Conservation (phyloP, 2,113 vertebrate genomes). For the Ardeotis arabs region DNA sequence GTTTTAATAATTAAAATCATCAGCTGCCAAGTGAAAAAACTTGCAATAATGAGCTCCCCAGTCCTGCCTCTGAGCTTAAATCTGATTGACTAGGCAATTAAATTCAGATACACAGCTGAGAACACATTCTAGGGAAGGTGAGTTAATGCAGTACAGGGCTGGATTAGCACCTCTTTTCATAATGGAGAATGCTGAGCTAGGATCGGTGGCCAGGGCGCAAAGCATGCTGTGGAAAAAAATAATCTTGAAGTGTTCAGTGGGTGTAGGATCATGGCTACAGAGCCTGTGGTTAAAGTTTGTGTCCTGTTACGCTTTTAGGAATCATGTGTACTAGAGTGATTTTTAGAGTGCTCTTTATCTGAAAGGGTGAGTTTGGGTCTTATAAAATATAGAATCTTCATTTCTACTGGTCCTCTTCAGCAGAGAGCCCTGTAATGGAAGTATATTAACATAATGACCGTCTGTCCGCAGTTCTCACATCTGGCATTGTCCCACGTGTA, state of each 20-base stretch:
- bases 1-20: slow-evolving; percentile 1
- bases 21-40: not conserved
- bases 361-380: not conserved
- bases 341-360: not conserved
- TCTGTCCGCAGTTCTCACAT: not conserved
- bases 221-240: not conserved
- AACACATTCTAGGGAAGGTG: not conserved
- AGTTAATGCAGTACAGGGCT: not conserved
- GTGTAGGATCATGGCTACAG: not conserved
- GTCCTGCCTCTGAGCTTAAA: not conserved
- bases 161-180: not conserved
- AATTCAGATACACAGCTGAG: not conserved
- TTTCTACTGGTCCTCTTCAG: not conserved
- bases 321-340: not conserved
- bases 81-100: not conserved
- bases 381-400: not conserved
- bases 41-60: not conserved
- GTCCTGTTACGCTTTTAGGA: not conserved
- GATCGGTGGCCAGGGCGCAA: not conserved
- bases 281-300: not conserved
- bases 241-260: not conserved
- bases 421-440: not conserved
- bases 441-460: not conserved
- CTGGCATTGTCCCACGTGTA: not conserved
- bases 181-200: not conserved